phyloP scores from a whole-genome alignment of 2,113 vertebrate species.

The Heloderma charlesbogerti region DNA sequence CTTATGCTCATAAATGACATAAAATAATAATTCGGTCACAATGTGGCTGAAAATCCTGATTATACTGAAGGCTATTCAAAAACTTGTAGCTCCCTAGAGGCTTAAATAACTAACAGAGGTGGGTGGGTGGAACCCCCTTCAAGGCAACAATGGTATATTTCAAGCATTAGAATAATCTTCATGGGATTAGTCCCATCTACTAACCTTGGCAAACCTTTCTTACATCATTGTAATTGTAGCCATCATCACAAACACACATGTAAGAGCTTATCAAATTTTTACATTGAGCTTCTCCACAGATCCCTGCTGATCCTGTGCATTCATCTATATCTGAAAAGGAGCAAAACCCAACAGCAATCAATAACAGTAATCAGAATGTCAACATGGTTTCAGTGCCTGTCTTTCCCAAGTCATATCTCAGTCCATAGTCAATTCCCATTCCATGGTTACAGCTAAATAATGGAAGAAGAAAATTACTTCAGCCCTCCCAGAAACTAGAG shows the following conservation, averaged over 20 bases:
- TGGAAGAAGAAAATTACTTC: slow-evolving; percentile 15
- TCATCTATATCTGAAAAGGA: slow-evolving; percentile 89
- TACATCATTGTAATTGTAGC: slow-evolving; percentile 83
- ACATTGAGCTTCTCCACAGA: slow-evolving; percentile 90
- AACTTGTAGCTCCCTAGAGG: neutral
- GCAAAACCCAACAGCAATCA: neutral
- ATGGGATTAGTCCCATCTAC: slow-evolving; percentile 26
- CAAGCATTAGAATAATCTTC: neutral
- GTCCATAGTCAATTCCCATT: neutral
- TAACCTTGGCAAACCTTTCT: slow-evolving; percentile 89
- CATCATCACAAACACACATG: slow-evolving; percentile 86
- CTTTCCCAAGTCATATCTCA: neutral
- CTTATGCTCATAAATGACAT: too few species aligned
- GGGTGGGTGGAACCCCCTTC: neutral
- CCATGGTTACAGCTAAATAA: neutral
- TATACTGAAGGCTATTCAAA: neutral
- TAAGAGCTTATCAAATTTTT: slow-evolving; percentile 85
- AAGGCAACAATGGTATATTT: neutral
- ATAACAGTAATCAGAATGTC: slow-evolving; percentile 21
- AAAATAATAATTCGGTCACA: too few species aligned
- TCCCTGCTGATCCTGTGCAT: slow-evolving; percentile 74
- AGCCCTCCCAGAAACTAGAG: slow-evolving; percentile 38
- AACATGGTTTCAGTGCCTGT: neutral
- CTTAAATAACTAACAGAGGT: neutral
- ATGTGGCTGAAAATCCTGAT: neutral